These are phyloP conservation scores for Rhyacophila evoluta DNA, from an alignment of 2,888 invertebrate genomes.

Conservation along the genomic window DNA sequence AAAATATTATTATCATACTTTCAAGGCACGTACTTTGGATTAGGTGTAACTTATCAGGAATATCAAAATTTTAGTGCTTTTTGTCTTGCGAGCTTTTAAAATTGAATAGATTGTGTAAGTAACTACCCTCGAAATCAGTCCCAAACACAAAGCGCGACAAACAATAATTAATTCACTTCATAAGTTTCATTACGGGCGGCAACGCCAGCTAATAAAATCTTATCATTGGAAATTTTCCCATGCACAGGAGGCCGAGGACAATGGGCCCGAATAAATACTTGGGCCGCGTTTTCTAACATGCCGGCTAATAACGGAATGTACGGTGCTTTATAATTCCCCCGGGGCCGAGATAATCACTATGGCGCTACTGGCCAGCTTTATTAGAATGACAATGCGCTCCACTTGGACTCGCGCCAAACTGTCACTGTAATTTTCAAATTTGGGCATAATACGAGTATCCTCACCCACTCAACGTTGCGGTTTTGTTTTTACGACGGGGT, in stretches of 20 bases:
- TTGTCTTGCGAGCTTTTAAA: too few relatives aligned
- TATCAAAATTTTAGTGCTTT: too few relatives aligned
- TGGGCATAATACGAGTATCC: constrained; percentile 41
- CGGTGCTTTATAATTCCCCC: constrained; percentile 42
- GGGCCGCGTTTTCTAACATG: constrained; percentile 42
- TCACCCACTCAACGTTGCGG: neutral
- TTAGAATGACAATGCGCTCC: constrained; percentile 54
- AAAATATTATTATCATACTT: too few relatives aligned
- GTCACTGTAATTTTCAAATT: constrained; percentile 54
- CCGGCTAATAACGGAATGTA: constrained; percentile 31
- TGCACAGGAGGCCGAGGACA: neutral
- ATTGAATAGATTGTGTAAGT: neutral
- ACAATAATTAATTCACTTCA: constrained; percentile 3
- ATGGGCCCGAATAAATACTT: constrained; percentile 37
- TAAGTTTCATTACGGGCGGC: neutral
- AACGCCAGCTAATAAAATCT: neutral
- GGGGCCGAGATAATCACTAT: constrained; percentile 52
- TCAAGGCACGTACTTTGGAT: too few relatives aligned
- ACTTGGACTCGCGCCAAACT: constrained; percentile 54
- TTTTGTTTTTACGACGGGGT: neutral
- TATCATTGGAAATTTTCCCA: constrained; percentile 12
- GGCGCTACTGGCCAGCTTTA: constrained; percentile 46
- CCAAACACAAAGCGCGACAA: neutral
- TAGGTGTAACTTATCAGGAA: too few relatives aligned
- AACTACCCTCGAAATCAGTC: neutral